phyloP scores from a whole-genome alignment of 2,797 vertebrate species.

The Emydoidea blandingii region DNA sequence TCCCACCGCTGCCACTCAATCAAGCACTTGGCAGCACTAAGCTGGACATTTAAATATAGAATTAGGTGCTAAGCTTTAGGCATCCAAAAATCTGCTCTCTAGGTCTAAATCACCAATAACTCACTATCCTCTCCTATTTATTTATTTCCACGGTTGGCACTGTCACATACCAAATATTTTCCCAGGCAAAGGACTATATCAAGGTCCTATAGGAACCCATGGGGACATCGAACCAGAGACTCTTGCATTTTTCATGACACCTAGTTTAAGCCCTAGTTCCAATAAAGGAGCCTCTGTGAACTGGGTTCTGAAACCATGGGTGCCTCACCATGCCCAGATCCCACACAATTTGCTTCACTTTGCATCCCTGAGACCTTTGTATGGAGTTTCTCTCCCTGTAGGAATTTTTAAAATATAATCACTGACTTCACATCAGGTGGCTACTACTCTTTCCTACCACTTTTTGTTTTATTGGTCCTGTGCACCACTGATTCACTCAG shows the following conservation, averaged over 20 bases:
- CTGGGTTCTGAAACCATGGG: not conserved
- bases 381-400: not conserved
- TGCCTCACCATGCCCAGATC: not conserved
- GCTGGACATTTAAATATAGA: not conserved
- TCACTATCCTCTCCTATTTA: not conserved
- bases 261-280: not conserved
- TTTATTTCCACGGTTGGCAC: not conserved
- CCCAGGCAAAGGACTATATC: not conserved
- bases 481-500: fast-evolving
- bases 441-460: not conserved
- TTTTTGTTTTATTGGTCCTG: fast-evolving
- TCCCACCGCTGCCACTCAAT: not conserved
- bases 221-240: not conserved
- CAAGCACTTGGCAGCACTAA: not conserved
- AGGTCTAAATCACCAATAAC: not conserved
- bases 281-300: not conserved
- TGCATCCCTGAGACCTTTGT: not conserved
- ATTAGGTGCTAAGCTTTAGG: not conserved
- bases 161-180: not conserved
- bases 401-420: not conserved
- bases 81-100: not conserved
- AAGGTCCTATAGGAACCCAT: not conserved
- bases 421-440: not conserved
- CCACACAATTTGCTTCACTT: not conserved
- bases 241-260: not conserved